Base-by-base conservation (phyloP, 2,797 vertebrate species). In the Lagorchestes hirsutus region DNA sequence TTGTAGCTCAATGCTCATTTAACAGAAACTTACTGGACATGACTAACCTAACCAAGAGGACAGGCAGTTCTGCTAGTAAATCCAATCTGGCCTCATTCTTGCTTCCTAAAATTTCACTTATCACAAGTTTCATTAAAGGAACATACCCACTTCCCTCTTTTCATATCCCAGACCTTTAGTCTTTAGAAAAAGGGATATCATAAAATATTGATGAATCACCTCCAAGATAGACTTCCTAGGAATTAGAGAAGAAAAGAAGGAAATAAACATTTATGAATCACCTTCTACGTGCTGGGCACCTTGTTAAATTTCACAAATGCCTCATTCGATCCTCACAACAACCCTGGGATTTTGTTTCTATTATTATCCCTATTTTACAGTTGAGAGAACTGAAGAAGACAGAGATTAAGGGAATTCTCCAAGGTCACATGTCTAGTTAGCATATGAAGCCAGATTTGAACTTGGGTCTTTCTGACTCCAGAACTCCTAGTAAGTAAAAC, bases 31-130 rank as follows among this genome's bases (percentile, higher is more conserved):
- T 8, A 58, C 55, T 82, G n/a, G 29, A 90, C 55, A 1, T 0
- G 1, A 40, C 3, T 27, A 52, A 59, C 13, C 50, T 87, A 0
- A 0, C 14, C 40, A 54, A 34, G 1, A 29, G n/a, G 40, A 4
- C 6, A 34, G 74, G 50, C 0, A 4, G 40, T 46, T 13, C 74
- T 92, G 50, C 55, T 34, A 90, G 54, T 58, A 9, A 22, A 62
- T 40, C 31, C n/a, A 54, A 27, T 16, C 3, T 0, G 27, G 54
- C 90, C 10, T 1, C 55, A 28, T 92, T 31, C 22, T 93, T 27
- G 18, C 52, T 93, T 54, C 56, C 22, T 57, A 34, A 24, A 67
- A 54, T 3, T 10, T 87, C n/a, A 54, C n/a, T 95, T 87, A 82
- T 22, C 1, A n/a, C 40, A 16, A 1, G 24, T 34, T 27, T 6